Evolutionary conservation across 2,113 vertebrate genomes (phyloP), one percentile per base, ranked within the genome.

Genomic region (Ivindomyrus marchei): DNA sequence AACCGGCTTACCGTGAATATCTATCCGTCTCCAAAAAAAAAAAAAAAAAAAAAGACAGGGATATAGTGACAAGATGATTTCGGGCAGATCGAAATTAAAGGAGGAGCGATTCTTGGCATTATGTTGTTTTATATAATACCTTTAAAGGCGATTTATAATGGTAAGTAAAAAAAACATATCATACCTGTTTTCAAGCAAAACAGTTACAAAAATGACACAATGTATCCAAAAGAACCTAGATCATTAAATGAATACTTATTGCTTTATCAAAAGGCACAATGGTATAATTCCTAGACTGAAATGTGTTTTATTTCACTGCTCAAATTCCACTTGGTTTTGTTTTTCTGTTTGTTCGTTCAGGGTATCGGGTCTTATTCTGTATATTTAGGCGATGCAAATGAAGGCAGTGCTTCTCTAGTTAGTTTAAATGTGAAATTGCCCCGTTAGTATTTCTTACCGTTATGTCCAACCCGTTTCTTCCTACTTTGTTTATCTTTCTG

Each of bases 381-480:
- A 93, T 91, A 92, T 94, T 93, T 93, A 92, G 93, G 93, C 94
- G 94, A 94, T 94, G 91, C 92, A 92, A 93, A 93, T 93, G 91
- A 94, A 93, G 92, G 92, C 92, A 92, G 92, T 92, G 92, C 93
- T 94, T 91, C 92, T 93, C 91, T 94, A 93, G 92, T 91, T 93
- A 93, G 92, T 94, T 94, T 93, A 91, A 93, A 92, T 93, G 94
- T 94, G 93, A 94, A 92, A 91, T 91, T 89, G 89, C 88, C 90
- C 91, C 91, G 90, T 62, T 85, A 87, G 91, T 94, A 90, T 92
- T 92, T 93, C 88, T 92, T 90, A 85, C 91, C 88, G 93, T 90
- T 91, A 89, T 77, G 70, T 88, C 93, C 92, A 90, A 90, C 90
- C 90, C 88, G 85, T 91, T 91, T 91, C 90, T 90, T 91, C 90